Evolutionary conservation across 2,797 vertebrate species (phyloP), one percentile per base, ranked within the genome.

Genomic region (Hafferia zeledoni): DNA sequence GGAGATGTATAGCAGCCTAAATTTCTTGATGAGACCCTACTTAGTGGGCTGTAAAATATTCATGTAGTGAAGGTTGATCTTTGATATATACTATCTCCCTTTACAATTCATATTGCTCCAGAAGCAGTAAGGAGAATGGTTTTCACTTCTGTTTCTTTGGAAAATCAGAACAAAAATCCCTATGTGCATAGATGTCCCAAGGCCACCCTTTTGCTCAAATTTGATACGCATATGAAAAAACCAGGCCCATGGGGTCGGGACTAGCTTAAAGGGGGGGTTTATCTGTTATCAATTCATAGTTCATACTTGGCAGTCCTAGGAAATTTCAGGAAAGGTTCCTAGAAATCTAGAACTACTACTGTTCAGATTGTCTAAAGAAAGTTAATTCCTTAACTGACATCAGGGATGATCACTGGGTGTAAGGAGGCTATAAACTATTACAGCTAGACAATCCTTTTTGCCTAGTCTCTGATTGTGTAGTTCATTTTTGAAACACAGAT

Each of bases 1-100:
- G 25, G 18, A 46, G 31, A 81, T 69, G 61, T 63, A 60, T 22
- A 67, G 15, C 20, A 47, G 28, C 70, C 87, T 83, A 78, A 53
- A 80, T 92, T 88, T 89, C 85, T 89, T 93, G 89, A 82, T 80
- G 94, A 92, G 52, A 19, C 28, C 30, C 49, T 70, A 47, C 53
- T 71, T 74, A 94, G 41, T 15, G 41, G 37, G 8, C 50, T 53
- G 53, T 84, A 68, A 94, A 96, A 89, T 82, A 92, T 61, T 70
- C 72, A 77, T 13, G 6, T 13, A 69, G 11, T 39, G 57, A 80
- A 76, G 46, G 30, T 9, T 89, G 35, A 33, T 71, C 77, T 82
- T 83, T 86, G 76, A 69, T 83, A 89, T 86, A 72, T 60, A n/a
- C 2, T n/a, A 47, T 17, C 10, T 0, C 2, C 19, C 13, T 53